Conservation (phyloP, 2,888 invertebrate genomes). For the Scaptomyza caliginosa region DNA sequence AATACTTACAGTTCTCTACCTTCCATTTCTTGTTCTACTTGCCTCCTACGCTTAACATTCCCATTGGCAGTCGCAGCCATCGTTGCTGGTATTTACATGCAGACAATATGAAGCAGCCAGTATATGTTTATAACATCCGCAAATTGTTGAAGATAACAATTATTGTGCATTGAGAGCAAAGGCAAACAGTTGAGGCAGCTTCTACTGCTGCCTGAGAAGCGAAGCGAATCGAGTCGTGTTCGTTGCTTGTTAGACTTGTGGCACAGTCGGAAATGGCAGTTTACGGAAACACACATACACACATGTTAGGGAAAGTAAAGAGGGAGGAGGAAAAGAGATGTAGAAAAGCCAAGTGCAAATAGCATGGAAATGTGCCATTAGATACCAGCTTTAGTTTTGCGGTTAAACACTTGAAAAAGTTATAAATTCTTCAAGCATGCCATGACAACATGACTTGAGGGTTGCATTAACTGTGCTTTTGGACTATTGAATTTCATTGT, state of each 20-base stretch:
- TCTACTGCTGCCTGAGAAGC: slow-evolving; percentile 31
- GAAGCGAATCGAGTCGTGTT: slow-evolving; percentile 35
- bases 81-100: slow-evolving; percentile 71
- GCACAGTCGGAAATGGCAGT: slow-evolving; percentile 71
- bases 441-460: slow-evolving; percentile 34
- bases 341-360: slow-evolving; percentile 60
- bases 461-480: slow-evolving; percentile 20
- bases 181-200: slow-evolving; percentile 50
- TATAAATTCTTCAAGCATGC: slow-evolving; percentile 37
- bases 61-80: slow-evolving; percentile 45
- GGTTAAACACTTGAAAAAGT: slow-evolving; percentile 56
- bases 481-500: slow-evolving; percentile 3
- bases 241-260: slow-evolving; percentile 50
- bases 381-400: slow-evolving; percentile 64
- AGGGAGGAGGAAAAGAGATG: not conserved
- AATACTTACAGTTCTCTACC: not conserved
- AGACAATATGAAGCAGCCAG: slow-evolving; percentile 74
- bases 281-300: slow-evolving; percentile 62
- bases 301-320: not conserved
- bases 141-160: slow-evolving; percentile 79
- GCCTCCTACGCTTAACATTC: not conserved
- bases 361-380: slow-evolving; percentile 67
- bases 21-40: not conserved
- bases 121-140: slow-evolving; percentile 79
- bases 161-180: slow-evolving; percentile 76